A percentile compares a stretch with the other conserved stretches of the same genome.
phyloP scores from a whole-genome alignment of 2,113 vertebrate genomes.

The Pluvianellus socialis region DNA sequence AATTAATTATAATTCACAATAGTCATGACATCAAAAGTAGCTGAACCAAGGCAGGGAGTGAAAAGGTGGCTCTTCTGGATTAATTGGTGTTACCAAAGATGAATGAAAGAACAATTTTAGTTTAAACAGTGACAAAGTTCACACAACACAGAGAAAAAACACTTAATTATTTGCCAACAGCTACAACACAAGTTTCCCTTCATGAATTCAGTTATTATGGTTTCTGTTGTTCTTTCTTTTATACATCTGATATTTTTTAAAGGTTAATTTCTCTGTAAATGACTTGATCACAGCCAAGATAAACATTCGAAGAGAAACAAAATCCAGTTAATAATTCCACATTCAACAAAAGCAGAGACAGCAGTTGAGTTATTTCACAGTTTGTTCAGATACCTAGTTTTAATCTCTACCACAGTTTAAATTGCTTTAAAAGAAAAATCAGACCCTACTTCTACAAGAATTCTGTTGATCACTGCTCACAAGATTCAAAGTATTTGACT shows the following conservation, averaged over 20 bases:
- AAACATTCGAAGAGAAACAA: not conserved
- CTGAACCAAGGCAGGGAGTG: not conserved
- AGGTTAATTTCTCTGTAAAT: not conserved
- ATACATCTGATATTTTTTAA: not conserved
- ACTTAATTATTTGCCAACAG: not conserved
- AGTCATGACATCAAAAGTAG: constrained; percentile 26
- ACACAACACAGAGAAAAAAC: not conserved
- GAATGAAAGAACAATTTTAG: not conserved
- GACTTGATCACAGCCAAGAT: not conserved
- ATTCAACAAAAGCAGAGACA: not conserved
- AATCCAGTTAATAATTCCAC: not conserved
- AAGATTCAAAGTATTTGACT: not conserved
- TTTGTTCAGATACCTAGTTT: not conserved
- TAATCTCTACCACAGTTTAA: not conserved
- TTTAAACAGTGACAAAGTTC: not conserved
- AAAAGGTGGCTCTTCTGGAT: not conserved
- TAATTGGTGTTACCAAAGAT: not conserved
- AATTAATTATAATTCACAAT: constrained; percentile 9
- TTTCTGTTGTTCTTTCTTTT: not conserved
- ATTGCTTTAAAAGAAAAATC: not conserved
- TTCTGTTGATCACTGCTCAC: not conserved
- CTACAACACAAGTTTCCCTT: not conserved
- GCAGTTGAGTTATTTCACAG: not conserved
- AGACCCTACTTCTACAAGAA: not conserved
- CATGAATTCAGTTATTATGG: not conserved